Conservation (phyloP, 2,113 vertebrate species). For the Oryzias melastigma region DNA sequence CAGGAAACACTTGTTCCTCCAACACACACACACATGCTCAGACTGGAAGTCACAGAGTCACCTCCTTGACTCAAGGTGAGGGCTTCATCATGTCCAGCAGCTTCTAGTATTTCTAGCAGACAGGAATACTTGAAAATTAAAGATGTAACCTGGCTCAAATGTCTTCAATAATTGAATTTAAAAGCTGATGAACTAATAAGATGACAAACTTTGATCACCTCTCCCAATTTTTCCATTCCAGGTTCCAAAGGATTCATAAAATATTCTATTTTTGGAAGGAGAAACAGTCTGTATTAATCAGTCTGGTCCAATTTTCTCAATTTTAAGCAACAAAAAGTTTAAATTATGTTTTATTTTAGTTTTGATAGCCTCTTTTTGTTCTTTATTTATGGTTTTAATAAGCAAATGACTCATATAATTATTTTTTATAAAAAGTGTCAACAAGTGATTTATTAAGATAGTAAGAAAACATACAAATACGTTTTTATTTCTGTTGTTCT, state of each 20-base stretch:
- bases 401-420: not conserved
- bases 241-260: too few relatives aligned
- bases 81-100: not conserved
- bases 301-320: too few relatives aligned
- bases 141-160: not conserved
- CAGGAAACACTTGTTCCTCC: too few relatives aligned
- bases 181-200: too few relatives aligned
- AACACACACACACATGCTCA: not conserved
- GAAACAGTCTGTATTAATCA: too few relatives aligned
- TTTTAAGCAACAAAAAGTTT: not conserved
- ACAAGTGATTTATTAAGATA: not conserved
- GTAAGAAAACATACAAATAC: not conserved
- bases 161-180: too few relatives aligned
- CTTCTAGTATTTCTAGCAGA: not conserved
- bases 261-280: too few relatives aligned
- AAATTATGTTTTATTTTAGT: not conserved
- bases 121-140: not conserved
- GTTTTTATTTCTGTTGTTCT: not conserved
- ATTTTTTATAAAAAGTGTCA: not conserved
- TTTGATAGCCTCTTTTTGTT: not conserved
- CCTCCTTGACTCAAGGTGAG: not conserved
- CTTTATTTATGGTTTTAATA: constrained; percentile 1
- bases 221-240: too few relatives aligned
- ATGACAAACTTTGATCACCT: too few relatives aligned
- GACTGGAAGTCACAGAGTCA: not conserved